Evolutionary conservation across 2,888 invertebrate genomes (phyloP), one percentile per base, ranked within the genome.

Genomic region (Petrolisthes cinctipes): DNA sequence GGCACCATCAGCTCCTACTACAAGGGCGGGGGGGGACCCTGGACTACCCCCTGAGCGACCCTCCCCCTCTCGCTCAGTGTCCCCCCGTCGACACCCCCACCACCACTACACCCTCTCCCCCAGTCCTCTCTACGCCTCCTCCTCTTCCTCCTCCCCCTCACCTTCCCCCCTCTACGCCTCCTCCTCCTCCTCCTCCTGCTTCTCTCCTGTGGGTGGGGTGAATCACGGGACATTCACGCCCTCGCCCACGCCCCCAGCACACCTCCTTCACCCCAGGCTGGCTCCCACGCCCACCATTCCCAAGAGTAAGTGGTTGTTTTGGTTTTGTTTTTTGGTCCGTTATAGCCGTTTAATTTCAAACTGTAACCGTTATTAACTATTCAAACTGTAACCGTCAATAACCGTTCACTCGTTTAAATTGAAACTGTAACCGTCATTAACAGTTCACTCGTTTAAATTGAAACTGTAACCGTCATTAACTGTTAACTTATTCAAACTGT

Each of bases 21-120:
- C 82, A 76, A 89, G 75, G 78, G 86, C 23, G 86, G 86, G 23
- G 66, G 85, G 56, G 11, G 90, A 91, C 81, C 85, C 91, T 5
- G 90, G 92, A 90, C 83, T 92, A 89, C 94, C 95, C 4, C 94
- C 95, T 9, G 95, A 95, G 92, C 92, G 88, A 4, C 86, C 91
- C 11, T 89, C 93, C 92, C 93, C 87, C n/a, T 87, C 89, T 53
- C 94, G 92, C 92, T 92, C 88, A 92, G 91, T 91, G 92, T 91
- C 91, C 92, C 91, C 91, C 83, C 91, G 90, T 73, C 89, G 82
- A 82, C 90, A 68, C 89, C 89, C 75, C 90, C 90, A 53, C 92
- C 81, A 91, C 91, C 89, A 89, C 91, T 90, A 81, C 89, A 91
- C 86, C 91, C 92, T 91, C 88, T 85, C 90, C 89, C 76, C 81